Percentiles rank a stretch among this genome's conserved stretches.
These are phyloP conservation scores for Drusus annulatus DNA, from an alignment of 1,140 invertebrate genomes.

Conservation along the genomic window DNA sequence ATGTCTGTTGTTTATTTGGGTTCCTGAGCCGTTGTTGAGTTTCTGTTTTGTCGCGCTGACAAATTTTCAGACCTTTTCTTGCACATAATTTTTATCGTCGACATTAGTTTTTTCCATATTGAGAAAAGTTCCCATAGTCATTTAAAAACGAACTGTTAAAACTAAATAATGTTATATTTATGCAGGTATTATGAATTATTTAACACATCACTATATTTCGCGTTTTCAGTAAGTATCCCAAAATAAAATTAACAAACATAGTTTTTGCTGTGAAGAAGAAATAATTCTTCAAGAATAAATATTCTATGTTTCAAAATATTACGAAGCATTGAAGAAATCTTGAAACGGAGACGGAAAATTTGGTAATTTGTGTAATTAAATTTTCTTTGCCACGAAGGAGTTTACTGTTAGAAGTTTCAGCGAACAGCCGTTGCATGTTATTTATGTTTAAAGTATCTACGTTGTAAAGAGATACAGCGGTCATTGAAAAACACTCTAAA, in stretches of 20 bases:
- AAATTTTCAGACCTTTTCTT: too few species aligned
- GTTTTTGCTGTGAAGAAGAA: neutral
- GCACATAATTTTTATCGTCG: too few species aligned
- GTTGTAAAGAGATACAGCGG: neutral
- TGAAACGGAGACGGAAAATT: constrained; percentile 5
- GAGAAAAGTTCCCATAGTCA: too few species aligned
- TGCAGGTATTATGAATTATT: too few species aligned
- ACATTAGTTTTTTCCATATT: too few species aligned
- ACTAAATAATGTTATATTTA: too few species aligned
- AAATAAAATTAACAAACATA: neutral
- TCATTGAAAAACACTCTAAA: neutral
- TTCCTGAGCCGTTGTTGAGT: too few species aligned
- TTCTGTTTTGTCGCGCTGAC: too few species aligned
- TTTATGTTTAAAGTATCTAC: neutral
- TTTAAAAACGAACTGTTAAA: too few species aligned
- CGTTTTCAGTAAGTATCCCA: neutral
- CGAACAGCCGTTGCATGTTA: constrained; percentile 7
- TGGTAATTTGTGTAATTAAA: constrained; percentile 25
- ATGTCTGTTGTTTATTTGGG: too few species aligned
- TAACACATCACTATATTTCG: too few species aligned
- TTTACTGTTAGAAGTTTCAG: neutral
- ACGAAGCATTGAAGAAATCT: neutral
- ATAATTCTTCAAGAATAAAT: neutral
- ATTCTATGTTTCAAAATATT: constrained; percentile 1
- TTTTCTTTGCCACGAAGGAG: neutral